Percentiles rank a stretch among this genome's conserved stretches.
phyloP scores from a whole-genome alignment of 2,888 invertebrate species.

The Oligia latruncula region DNA sequence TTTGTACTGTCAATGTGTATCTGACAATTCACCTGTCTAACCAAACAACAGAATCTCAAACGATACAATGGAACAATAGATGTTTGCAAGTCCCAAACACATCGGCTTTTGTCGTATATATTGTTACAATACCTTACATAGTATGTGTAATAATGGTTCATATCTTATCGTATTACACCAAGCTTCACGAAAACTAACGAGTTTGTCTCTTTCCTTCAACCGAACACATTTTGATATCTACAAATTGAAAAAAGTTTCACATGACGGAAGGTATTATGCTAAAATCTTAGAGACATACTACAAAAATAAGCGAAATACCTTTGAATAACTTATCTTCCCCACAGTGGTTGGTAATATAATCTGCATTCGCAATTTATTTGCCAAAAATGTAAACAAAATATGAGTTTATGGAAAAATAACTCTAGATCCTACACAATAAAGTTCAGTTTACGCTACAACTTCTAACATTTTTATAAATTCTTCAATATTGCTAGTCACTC shows the following conservation, averaged over 20 bases:
- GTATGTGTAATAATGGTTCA: too few relatives aligned
- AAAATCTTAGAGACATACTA: not conserved
- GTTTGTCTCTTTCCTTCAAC: not conserved
- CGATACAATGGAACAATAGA: slow-evolving; percentile 15
- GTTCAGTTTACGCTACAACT: too few relatives aligned
- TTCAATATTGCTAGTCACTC: too few relatives aligned
- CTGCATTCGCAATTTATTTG: too few relatives aligned
- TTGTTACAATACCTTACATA: not conserved
- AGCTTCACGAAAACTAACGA: not conserved
- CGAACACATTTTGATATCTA: not conserved
- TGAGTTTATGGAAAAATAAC: too few relatives aligned
- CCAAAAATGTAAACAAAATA: too few relatives aligned
- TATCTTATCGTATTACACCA: not conserved
- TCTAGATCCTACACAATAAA: too few relatives aligned
- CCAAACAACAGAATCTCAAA: slow-evolving; percentile 4
- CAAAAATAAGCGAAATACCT: not conserved
- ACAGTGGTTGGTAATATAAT: not conserved
- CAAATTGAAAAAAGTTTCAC: not conserved
- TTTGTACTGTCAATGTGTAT: not conserved
- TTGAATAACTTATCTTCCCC: not conserved
- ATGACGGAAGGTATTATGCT: not conserved
- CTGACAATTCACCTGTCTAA: not conserved
- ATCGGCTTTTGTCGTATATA: not conserved
- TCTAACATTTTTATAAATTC: too few relatives aligned
- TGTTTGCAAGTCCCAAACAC: slow-evolving; percentile 18